Conservation (phyloP, 2,113 vertebrate species). For the Erythrocebus patas region DNA sequence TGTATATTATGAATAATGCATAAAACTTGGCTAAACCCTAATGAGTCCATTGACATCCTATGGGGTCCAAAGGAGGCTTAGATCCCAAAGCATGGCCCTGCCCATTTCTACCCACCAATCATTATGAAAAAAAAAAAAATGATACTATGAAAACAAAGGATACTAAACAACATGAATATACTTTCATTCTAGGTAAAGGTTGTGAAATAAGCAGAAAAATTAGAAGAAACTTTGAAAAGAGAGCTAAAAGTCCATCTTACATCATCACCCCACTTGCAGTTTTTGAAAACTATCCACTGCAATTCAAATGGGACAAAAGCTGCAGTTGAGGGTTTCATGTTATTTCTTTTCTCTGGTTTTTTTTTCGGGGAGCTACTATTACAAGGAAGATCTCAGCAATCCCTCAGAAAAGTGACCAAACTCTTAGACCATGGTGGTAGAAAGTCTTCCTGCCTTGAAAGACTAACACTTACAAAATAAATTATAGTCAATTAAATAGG, state of each 20-base stretch:
- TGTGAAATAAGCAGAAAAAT: conserved; percentile 59
- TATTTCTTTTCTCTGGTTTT: conserved; percentile 54
- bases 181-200: conserved; percentile 45
- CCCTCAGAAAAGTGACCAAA: conserved; percentile 33
- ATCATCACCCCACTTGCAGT: conserved; percentile 39
- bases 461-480: conserved; percentile 49
- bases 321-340: background rate
- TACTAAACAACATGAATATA: conserved; percentile 66
- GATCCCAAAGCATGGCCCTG: conserved; percentile 80
- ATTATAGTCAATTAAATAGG: conserved; percentile 55
- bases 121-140: conserved; percentile 56
- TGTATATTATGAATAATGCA: conserved; percentile 88
- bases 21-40: conserved; percentile 86
- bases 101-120: conserved; percentile 68
- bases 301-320: conserved; percentile 72
- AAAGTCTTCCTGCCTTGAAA: conserved; percentile 40
- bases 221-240: conserved; percentile 55
- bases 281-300: conserved; percentile 62
- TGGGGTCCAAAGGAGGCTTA: conserved; percentile 82
- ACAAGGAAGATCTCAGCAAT: conserved; percentile 42
- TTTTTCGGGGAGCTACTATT: conserved; percentile 51
- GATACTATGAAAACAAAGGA: conserved; percentile 80
- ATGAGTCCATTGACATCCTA: conserved; percentile 86
- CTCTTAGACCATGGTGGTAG: background rate
- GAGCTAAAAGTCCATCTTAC: conserved; percentile 50